Conservation (phyloP, 1,140 invertebrate genomes). For the Drosophila kurseongensis region DNA sequence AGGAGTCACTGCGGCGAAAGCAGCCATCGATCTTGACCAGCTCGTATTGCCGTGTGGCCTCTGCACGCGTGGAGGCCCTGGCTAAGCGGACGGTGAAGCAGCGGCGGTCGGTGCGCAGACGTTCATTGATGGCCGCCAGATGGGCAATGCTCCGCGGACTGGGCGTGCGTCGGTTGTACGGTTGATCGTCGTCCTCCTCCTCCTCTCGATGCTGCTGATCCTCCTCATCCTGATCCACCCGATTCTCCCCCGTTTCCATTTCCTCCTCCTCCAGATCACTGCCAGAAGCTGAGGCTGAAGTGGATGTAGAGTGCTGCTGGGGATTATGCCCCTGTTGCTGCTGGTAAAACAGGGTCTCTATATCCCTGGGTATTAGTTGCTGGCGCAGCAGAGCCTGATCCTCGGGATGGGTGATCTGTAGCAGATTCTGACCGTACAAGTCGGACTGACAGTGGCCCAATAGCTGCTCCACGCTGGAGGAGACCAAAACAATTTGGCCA, state of each 20-base stretch:
- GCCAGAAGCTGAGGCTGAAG: constrained; percentile 71
- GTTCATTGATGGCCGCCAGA: constrained; percentile 73
- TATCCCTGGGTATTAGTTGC: constrained; percentile 87
- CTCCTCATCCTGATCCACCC: constrained; percentile 14
- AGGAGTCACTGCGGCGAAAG: constrained; percentile 85
- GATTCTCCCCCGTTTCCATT: constrained; percentile 49
- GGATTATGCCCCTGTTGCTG: constrained; percentile 39
- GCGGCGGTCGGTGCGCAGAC: constrained; percentile 77
- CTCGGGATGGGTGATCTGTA: constrained; percentile 90
- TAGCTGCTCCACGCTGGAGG: constrained; percentile 92
- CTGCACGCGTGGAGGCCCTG: constrained; percentile 87
- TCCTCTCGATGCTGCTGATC: constrained; percentile 5
- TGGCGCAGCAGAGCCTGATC: constrained; percentile 90
- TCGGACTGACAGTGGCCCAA: constrained; percentile 94
- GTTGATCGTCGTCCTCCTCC: constrained; percentile 1
- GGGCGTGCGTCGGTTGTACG: constrained; percentile 47
- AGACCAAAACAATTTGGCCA: constrained; percentile 94
- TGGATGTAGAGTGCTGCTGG: constrained; percentile 48
- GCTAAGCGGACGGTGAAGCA: constrained; percentile 86
- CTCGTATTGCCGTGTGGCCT: constrained; percentile 88
- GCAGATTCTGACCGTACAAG: constrained; percentile 93
- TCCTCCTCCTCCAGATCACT: constrained; percentile 76
- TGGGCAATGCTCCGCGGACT: constrained; percentile 79
- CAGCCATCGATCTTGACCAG: constrained; percentile 87
- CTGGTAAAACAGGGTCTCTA: constrained; percentile 77